Evolutionary conservation across 2,797 vertebrate genomes (phyloP), one percentile per base, ranked within the genome.

Genomic region (Phalloptychus januarius): DNA sequence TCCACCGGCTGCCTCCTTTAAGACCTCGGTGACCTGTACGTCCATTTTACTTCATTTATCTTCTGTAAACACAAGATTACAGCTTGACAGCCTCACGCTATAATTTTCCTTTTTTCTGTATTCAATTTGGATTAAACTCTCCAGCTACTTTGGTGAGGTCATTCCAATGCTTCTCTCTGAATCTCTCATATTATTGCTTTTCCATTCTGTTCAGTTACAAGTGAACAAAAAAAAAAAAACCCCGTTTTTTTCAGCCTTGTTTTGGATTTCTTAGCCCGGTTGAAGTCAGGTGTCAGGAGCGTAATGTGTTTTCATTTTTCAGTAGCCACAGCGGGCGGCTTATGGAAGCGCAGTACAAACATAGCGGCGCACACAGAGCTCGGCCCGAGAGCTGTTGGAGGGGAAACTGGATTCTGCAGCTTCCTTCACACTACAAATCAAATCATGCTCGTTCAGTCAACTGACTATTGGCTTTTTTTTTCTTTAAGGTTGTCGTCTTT

Each of bases 21-120:
- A 81, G 84, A 80, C 88, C 78, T 73, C 73, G 74, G 83, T 88
- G 79, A 77, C 78, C 79, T 78, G 42, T 61, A 44, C 42, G 85
- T 85, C 76, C 71, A 44, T 81, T 90, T 81, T 36, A 79, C 83
- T 71, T 73, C 65, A 74, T 78, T 88, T 80, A 81, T 85, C 81
- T 70, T 10, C 71, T 74, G 38, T 13, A 56, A 48, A 72, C 75
- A 78, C 87, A 87, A 88, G n/a, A n/a, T n/a, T n/a, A n/a, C n/a
- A n/a, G n/a, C n/a, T 81, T 87, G 81, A 86, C 89, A 50, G 63
- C 88, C 74, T 56, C 71, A 28, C 80, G 80, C 70, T 45, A 75
- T 87, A 75, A 85, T 85, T 81, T 40, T n/a, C 23, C 40, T 11
- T 50, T 38, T 44, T 45, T n/a, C 18, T 70, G 61, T 76, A 73